Evolutionary conservation across 2,797 vertebrate species (phyloP).

Genomic region (Cynodonichthys magdalenae): DNA sequence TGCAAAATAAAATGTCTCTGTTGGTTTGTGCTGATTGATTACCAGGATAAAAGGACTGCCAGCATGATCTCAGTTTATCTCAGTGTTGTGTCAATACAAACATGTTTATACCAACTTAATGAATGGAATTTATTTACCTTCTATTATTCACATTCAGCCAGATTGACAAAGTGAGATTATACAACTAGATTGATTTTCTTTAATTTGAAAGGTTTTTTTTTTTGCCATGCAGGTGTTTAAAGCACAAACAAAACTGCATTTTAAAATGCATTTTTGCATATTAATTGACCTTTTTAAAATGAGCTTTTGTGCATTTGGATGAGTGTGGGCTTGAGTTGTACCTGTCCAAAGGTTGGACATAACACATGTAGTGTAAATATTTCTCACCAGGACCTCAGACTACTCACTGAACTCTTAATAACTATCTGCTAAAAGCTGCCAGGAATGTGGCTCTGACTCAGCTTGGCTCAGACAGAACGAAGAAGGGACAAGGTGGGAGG

Average conservation of each 20-base stretch:
- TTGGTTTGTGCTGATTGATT: constrained; percentile 31
- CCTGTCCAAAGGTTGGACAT: constrained; percentile 28
- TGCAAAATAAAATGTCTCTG: constrained; percentile 10
- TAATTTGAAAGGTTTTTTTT: constrained; percentile 23
- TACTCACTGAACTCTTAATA: constrained; percentile 74
- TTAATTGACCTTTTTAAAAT: neutral
- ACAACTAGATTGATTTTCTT: constrained; percentile 6
- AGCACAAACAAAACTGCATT: constrained; percentile 12
- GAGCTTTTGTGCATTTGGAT: constrained; percentile 3
- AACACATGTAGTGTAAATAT: constrained; percentile 68
- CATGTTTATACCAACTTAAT: constrained; percentile 18
- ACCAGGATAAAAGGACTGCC: constrained; percentile 16
- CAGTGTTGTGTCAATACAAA: constrained; percentile 1
- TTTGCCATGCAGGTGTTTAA: neutral
- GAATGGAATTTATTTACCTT: constrained; percentile 14
- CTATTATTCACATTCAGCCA: constrained; percentile 13
- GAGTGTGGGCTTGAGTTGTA: constrained; percentile 11
- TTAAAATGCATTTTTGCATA: neutral
- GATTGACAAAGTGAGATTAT: constrained; percentile 19
- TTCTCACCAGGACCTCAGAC: constrained; percentile 78
- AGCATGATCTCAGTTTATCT: constrained; percentile 9
- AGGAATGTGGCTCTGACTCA: constrained; percentile 76
- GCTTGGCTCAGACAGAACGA: constrained; percentile 57
- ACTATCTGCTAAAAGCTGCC: constrained; percentile 84
- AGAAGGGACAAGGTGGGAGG: constrained; percentile 43